Conservation (phyloP, 2,888 invertebrate genomes). For the Caenorhabditis panamensis region DNA sequence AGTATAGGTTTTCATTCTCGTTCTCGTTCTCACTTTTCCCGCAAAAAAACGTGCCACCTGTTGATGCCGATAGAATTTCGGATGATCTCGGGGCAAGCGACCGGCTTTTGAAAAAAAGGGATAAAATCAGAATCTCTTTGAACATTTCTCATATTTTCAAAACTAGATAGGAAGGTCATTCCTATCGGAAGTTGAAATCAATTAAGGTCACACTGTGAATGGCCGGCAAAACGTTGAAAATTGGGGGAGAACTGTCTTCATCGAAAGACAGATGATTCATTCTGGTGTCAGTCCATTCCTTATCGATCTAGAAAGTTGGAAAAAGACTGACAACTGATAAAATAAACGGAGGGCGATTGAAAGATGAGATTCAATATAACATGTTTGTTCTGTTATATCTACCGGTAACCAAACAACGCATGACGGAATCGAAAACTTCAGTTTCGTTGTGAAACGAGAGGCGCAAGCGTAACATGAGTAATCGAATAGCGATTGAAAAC, state of each 20-base stretch:
- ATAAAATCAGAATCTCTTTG: not conserved
- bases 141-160: slow-evolving; percentile 2
- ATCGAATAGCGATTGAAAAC: slow-evolving; percentile 9
- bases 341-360: not conserved
- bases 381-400: slow-evolving; percentile 41
- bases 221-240: slow-evolving; percentile 9
- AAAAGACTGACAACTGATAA: not conserved
- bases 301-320: slow-evolving; percentile 11
- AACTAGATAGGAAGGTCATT: slow-evolving; percentile 28
- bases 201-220: slow-evolving; percentile 41
- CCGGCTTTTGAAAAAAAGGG: no score
- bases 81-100: no score
- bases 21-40: no score
- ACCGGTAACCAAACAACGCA: slow-evolving; percentile 35
- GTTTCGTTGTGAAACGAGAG: not conserved
- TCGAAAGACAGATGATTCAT: not conserved
- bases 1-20: slow-evolving; percentile 24
- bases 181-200: slow-evolving; percentile 27
- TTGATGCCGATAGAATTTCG: no score
- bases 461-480: slow-evolving; percentile 11
- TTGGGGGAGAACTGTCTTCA: not conserved
- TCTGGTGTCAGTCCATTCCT: not conserved
- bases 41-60: slow-evolving; percentile 23
- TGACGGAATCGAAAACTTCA: not conserved
- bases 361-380: slow-evolving; percentile 38